phyloP scores from a whole-genome alignment of 2,888 invertebrate species.

The Onchidella celtica region DNA sequence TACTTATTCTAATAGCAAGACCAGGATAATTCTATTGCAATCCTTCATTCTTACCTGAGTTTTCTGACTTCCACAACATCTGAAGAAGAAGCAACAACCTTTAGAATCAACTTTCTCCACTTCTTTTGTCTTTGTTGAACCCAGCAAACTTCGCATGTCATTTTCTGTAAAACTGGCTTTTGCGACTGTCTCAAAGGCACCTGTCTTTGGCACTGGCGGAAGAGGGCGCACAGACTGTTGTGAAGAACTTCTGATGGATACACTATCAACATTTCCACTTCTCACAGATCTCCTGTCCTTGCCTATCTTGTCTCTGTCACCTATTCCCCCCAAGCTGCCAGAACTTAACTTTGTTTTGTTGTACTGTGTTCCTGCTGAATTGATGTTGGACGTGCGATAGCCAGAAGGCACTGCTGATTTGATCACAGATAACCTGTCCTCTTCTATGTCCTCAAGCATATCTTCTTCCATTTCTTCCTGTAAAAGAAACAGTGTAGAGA shows the following conservation, averaged over 20 bases:
- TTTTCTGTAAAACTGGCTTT: not conserved
- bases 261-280: not conserved
- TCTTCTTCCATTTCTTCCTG: conserved; percentile 68
- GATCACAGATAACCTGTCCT: conserved; percentile 52
- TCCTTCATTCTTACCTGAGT: conserved; percentile 47
- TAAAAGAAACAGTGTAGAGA: not conserved
- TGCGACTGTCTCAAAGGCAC: conserved; percentile 47
- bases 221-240: conserved; percentile 48
- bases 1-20: too few relatives aligned
- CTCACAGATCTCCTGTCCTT: not conserved
- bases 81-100: conserved; percentile 50
- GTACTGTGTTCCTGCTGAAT: not conserved
- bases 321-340: not conserved
- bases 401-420: conserved; percentile 24
- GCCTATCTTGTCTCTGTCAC: not conserved
- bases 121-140: conserved; percentile 14
- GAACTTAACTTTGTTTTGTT: not conserved
- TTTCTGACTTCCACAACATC: conserved; percentile 38
- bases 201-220: conserved; percentile 51
- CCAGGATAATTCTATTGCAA: too few relatives aligned
- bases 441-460: conserved; percentile 63
- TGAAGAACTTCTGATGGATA: conserved; percentile 25
- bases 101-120: conserved; percentile 36
- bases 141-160: not conserved
- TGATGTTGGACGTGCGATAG: not conserved